phyloP scores from a whole-genome alignment of 2,113 vertebrate species.

The Orthonyx spaldingii region DNA sequence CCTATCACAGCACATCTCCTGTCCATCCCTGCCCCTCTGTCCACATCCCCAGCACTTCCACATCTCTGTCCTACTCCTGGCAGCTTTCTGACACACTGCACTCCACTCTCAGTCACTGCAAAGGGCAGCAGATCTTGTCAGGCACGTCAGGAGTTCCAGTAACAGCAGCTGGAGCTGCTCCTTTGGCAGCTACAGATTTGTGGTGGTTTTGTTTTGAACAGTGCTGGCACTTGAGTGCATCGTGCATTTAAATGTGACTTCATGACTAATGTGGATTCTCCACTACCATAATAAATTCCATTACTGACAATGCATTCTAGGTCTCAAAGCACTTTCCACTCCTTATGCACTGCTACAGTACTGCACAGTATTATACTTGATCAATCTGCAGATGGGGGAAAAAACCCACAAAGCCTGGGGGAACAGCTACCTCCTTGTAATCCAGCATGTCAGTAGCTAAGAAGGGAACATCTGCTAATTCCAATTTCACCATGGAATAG shows the following conservation, averaged over 20 bases:
- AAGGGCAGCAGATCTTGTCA: not conserved
- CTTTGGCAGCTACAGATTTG: not conserved
- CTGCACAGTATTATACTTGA: not conserved
- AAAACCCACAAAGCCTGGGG: not conserved
- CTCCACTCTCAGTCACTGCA: not conserved
- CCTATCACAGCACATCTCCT: not conserved
- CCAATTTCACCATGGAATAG: not conserved
- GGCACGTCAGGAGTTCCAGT: not conserved
- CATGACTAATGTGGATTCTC: not conserved
- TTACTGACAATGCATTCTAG: not conserved
- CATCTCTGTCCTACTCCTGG: not conserved
- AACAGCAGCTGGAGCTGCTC: not conserved
- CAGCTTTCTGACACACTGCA: not conserved
- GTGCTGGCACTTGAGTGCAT: not conserved
- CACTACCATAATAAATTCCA: not conserved
- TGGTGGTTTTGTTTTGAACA: not conserved
- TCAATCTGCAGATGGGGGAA: not conserved
- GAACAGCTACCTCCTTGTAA: not conserved
- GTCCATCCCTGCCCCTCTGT: not conserved
- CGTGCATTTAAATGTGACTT: not conserved
- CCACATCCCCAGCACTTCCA: not conserved
- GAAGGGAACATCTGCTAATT: not conserved
- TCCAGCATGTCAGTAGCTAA: not conserved
- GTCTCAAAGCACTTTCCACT: not conserved
- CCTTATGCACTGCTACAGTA: not conserved